Conservation (phyloP, 2,888 invertebrate genomes). For the Ichneumon xanthorius region DNA sequence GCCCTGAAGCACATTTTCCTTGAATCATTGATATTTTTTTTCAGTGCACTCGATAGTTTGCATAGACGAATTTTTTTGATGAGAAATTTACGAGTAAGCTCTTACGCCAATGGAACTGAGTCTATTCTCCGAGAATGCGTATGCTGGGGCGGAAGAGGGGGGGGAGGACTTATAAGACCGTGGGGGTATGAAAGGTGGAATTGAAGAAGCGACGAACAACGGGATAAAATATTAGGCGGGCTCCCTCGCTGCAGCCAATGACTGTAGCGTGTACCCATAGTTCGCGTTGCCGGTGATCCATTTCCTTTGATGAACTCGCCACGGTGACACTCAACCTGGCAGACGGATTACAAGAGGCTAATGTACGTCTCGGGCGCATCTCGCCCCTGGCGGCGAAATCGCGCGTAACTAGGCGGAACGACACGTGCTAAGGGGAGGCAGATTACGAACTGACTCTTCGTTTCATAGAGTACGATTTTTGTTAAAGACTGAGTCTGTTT, state of each 20-base stretch:
- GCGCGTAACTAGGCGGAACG: too few species aligned
- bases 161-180: slow-evolving; percentile 25
- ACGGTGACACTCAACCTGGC: slow-evolving; percentile 40
- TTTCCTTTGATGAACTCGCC: slow-evolving; percentile 18
- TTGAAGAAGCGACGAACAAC: slow-evolving; percentile 54
- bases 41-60: too few species aligned
- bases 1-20: too few species aligned
- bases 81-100: slow-evolving; percentile 4
- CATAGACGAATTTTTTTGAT: neutral
- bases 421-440: too few species aligned
- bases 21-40: too few species aligned
- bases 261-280: neutral
- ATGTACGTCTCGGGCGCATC: neutral
- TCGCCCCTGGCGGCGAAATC: neutral
- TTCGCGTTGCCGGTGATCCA: neutral
- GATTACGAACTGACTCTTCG: too few species aligned
- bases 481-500: too few species aligned
- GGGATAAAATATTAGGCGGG: slow-evolving; percentile 42
- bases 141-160: slow-evolving; percentile 20
- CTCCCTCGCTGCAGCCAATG: slow-evolving; percentile 31
- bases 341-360: neutral
- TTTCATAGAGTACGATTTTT: too few species aligned
- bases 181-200: slow-evolving; percentile 43
- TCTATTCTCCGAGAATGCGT: slow-evolving; percentile 43
- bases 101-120: slow-evolving; percentile 53